Conservation (phyloP, 2,888 invertebrate genomes). For the Allophyes oxyacanthae region DNA sequence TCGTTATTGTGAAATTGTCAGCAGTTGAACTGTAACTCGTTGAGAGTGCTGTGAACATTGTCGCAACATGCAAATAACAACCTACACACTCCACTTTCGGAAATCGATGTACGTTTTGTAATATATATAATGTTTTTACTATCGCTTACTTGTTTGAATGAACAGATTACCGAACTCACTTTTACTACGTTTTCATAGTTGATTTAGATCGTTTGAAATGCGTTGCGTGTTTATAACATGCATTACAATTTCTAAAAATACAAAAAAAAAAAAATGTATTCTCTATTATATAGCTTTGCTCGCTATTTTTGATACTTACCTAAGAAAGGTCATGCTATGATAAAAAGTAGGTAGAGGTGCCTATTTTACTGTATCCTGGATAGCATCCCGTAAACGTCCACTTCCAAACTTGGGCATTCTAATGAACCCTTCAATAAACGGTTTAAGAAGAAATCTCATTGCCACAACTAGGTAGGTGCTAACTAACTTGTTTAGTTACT, state of each 20-base stretch:
- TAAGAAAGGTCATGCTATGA: too few species aligned
- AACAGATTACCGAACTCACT: slow-evolving; percentile 17
- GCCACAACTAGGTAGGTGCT: too few species aligned
- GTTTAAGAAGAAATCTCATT: too few species aligned
- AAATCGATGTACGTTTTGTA: slow-evolving; percentile 48
- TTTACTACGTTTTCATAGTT: slow-evolving; percentile 14
- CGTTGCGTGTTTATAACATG: slow-evolving; percentile 20
- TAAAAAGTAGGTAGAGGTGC: too few species aligned
- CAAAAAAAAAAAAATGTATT: too few species aligned
- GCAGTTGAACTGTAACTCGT: slow-evolving; percentile 54
- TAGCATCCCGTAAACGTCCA: too few species aligned
- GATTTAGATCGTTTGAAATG: slow-evolving; percentile 12
- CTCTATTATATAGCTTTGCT: too few species aligned
- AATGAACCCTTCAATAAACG: too few species aligned
- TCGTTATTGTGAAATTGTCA: slow-evolving; percentile 56
- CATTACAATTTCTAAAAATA: neutral
- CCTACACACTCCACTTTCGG: slow-evolving; percentile 55
- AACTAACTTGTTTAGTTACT: too few species aligned
- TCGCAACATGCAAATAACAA: slow-evolving; percentile 61
- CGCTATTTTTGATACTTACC: too few species aligned
- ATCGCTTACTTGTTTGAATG: slow-evolving; percentile 9
- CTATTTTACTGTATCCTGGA: too few species aligned
- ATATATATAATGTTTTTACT: slow-evolving; percentile 31
- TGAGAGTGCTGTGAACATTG: slow-evolving; percentile 52
- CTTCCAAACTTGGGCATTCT: too few species aligned